Evolutionary conservation across 2,113 vertebrate genomes (phyloP), one percentile per base, ranked within the genome.

Genomic region (Mus musculus): DNA sequence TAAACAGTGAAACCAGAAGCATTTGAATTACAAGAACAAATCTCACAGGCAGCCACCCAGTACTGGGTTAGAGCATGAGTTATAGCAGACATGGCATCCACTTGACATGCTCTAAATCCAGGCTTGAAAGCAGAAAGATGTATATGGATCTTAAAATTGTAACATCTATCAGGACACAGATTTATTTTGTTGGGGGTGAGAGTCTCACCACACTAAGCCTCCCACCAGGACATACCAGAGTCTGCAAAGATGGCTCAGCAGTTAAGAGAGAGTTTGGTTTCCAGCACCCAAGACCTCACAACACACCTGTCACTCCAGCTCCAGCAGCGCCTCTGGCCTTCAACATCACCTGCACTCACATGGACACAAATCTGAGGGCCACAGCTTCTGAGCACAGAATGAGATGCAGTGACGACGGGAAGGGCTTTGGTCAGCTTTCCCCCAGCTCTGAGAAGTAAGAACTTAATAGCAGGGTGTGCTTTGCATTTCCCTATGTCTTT

Each of bases 1-100:
- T 72, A 78, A 97, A 96, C 73, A 93, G 88, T 96, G 52, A 90
- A 39, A 96, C 75, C 84, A 39, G 91, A 54, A 81, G 65, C 91
- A 54, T 33, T 80, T 91, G 59, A 65, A 39, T 85, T 82, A 59
- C 93, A 94, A 78, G 72, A 77, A 91, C 78, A 73, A 94, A 88
- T 56, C 39, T 59, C 75, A 93, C 2, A 17, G 59, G 81, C 56
- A 89, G 76, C 56, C n/a, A 89, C 65, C 28, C 56, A 67, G 30
- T 20, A 17, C 7, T 76, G 78, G 36, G 91, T 96, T 46, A 85
- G 91, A 87, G 30, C 33, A 88, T 2, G 7, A 17, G n/a, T 88
- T 94, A 90, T 0, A 84, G 52, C 78, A 93, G 28, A 76, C 52
- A 61, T 0, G 80, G n/a, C 7, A 36, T 67, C 28, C 9, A 6